phyloP scores from a whole-genome alignment of 92 coral and sea anemone genomes.

The Paragorgia papillata region DNA sequence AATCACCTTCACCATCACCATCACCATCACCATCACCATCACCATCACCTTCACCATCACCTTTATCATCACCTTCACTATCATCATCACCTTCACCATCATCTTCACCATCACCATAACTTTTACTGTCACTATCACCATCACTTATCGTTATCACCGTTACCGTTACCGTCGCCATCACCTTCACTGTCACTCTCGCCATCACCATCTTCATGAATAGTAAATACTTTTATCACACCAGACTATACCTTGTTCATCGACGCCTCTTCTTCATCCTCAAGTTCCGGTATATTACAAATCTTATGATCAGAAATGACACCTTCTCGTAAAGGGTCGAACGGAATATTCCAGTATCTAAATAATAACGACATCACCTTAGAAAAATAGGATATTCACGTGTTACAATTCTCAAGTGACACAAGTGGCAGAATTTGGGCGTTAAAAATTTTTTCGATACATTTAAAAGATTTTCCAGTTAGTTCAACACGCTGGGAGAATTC shows the following conservation, averaged over 20 bases:
- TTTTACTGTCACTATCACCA: background rate
- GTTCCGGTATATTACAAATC: background rate
- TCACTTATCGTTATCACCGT: background rate
- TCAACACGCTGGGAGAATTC: too few relatives aligned
- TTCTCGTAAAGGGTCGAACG: slow-evolving; percentile 29
- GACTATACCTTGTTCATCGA: slow-evolving; percentile 1
- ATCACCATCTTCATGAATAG: background rate
- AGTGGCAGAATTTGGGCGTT: too few relatives aligned
- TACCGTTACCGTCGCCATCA: background rate
- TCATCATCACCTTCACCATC: background rate
- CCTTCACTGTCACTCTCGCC: background rate
- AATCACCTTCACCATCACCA: background rate
- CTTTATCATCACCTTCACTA: background rate
- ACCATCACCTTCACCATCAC: background rate
- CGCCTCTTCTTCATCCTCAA: slow-evolving; percentile 12
- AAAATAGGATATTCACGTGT: too few relatives aligned
- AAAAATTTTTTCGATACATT: too few relatives aligned
- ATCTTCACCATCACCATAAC: background rate
- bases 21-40: background rate
- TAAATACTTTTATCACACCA: too few relatives aligned
- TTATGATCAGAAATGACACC: background rate
- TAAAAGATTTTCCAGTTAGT: too few relatives aligned
- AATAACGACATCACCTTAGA: background rate
- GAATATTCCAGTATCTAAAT: slow-evolving; percentile 24
- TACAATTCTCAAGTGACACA: too few relatives aligned